Percentiles rank a stretch among this genome's conserved stretches.
Evolutionary conservation across 2,113 vertebrate genomes (phyloP).

Genomic region (Mionectes macconnelli): DNA sequence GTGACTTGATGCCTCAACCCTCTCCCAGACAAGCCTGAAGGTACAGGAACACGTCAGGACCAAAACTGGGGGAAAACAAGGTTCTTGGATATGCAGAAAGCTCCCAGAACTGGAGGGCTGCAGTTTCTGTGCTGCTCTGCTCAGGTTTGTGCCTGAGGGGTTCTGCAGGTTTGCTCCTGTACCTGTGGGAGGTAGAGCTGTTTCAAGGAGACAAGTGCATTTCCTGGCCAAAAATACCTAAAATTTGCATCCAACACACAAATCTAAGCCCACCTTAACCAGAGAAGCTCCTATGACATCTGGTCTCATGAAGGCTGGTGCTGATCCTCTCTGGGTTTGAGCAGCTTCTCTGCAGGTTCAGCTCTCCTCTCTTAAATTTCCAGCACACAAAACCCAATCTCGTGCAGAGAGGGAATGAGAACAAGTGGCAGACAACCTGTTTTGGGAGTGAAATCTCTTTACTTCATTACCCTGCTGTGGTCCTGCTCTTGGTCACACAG

Average conservation of each 20-base stretch:
- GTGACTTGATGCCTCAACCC: background rate
- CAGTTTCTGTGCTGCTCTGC: background rate
- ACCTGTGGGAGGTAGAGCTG: background rate
- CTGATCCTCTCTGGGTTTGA: background rate
- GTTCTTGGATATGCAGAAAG: background rate
- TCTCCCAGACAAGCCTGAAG: background rate
- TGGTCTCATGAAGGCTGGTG: background rate
- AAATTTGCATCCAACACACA: background rate
- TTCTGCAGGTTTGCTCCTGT: background rate
- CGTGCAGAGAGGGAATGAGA: background rate
- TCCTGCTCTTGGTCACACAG: background rate
- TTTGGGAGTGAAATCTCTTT: background rate
- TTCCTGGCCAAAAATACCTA: background rate
- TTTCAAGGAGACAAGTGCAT: background rate
- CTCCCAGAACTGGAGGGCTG: background rate
- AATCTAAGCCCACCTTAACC: background rate
- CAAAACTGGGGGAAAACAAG: background rate
- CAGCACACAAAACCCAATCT: background rate
- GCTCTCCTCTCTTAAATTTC: background rate
- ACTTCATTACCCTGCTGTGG: background rate
- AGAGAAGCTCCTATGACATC: background rate
- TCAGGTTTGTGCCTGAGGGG: background rate
- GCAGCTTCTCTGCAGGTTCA: background rate
- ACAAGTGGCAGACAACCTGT: rapidly evolving
- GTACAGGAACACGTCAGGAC: background rate